A percentile compares a stretch with the other conserved stretches of the same genome.
These are phyloP conservation scores for Amphipyra berbera DNA, from an alignment of 2,888 invertebrate species.

Conservation along the genomic window DNA sequence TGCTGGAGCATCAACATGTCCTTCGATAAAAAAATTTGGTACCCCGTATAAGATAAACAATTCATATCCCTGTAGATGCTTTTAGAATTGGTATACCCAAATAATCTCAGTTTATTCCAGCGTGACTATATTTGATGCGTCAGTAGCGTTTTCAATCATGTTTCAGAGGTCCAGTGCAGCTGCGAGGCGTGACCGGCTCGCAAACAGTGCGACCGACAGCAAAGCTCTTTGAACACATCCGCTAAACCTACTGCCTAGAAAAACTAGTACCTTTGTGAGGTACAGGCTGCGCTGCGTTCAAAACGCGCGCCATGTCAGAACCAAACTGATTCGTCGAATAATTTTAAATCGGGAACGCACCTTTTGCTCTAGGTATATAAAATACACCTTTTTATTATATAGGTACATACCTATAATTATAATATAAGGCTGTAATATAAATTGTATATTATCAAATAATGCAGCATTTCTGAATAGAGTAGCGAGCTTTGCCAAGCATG, in stretches of 20 bases:
- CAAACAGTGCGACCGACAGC: slow-evolving; percentile 75
- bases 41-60: neutral
- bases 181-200: slow-evolving; percentile 54
- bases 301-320: slow-evolving; percentile 17
- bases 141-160: slow-evolving; percentile 59
- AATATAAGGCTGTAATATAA: too few relatives aligned
- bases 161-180: slow-evolving; percentile 35
- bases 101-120: slow-evolving; percentile 24
- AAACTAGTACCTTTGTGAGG: slow-evolving; percentile 69
- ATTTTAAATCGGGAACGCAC: slow-evolving; percentile 17
- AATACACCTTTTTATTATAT: too few relatives aligned
- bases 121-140: slow-evolving; percentile 30
- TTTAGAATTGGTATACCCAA: slow-evolving; percentile 3
- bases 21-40: too few relatives aligned
- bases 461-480: too few relatives aligned
- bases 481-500: too few relatives aligned
- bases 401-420: too few relatives aligned
- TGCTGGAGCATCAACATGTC: too few relatives aligned
- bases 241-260: slow-evolving; percentile 62
- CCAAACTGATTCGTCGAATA: slow-evolving; percentile 23
- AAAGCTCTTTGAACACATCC: slow-evolving; percentile 81
- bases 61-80: neutral
- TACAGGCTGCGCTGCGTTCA: slow-evolving; percentile 7
- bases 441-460: too few relatives aligned
- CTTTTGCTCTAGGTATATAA: neutral